phyloP scores from a whole-genome alignment of 1,140 invertebrate species.

The Marisa cornuarietis region DNA sequence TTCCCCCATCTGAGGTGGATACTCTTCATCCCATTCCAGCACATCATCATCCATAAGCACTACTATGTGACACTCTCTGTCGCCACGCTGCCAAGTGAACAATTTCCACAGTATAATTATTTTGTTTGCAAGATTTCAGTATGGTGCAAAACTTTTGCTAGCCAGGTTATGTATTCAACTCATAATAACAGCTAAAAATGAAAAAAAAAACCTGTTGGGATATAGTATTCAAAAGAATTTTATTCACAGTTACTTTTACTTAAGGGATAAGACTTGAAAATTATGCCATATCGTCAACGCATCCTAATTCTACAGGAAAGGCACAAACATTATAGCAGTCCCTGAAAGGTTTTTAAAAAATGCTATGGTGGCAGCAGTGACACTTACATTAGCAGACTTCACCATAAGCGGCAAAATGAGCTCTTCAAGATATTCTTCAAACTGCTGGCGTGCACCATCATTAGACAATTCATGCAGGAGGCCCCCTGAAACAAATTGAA shows the following conservation, averaged over 20 bases:
- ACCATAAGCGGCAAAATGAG: conserved; percentile 97
- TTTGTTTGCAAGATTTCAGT: background rate
- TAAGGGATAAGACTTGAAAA: too few species aligned
- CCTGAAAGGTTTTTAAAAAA: too few species aligned
- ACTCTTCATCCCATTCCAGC: conserved; percentile 99
- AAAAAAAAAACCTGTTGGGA: background rate
- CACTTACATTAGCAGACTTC: conserved; percentile 86
- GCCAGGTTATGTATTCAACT: background rate
- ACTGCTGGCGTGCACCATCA: conserved; percentile 96
- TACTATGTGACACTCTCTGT: conserved; percentile 81
- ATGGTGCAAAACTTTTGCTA: background rate
- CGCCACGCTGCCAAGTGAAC: conserved; percentile 63
- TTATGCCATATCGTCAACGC: background rate
- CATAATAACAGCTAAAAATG: background rate
- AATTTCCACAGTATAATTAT: background rate
- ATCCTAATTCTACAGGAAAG: background rate
- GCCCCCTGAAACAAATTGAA: conserved; percentile 74
- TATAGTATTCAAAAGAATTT: background rate
- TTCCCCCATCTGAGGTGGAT: conserved; percentile 98
- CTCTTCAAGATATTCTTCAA: conserved; percentile 95
- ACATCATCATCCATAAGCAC: conserved; percentile 94
- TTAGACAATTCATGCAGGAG: conserved; percentile 98
- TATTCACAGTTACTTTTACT: too few species aligned
- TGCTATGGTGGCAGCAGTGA: background rate
- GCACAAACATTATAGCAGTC: background rate